Base-by-base conservation (phyloP, 2,113 vertebrate genomes). In the Chionodraco myersi region DNA sequence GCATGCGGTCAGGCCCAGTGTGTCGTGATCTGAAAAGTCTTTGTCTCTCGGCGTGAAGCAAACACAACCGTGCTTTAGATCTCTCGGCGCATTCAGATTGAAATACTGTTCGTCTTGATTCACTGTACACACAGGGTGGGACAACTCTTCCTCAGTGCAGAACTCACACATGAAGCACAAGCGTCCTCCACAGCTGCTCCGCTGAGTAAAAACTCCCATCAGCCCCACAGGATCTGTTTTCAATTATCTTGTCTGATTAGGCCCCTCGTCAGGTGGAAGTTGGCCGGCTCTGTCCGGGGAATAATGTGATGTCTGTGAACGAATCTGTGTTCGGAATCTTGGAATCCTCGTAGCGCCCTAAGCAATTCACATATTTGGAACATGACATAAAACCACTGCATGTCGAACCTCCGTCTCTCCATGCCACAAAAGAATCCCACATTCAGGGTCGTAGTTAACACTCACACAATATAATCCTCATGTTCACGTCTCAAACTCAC, bases 151-250 rank as follows among this genome's bases (percentile, higher is more conserved):
- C 36, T 53, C 54, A 13, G 36, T 10, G 34, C 51, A 41, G 14
- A 71, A 47, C 49, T 57, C 75, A 34, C n/a, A n/a, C 11, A 79
- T 51, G 49, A 86, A 89, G 78, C 74, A 77, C 74, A 86, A 75
- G 48, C 57, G 6, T 59, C 44, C 52, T 54, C 49, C 54, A 61
- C 30, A 58, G 11, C 64, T 45, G 47, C 36, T 52, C 64, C 34
- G 47, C 36, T 52, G 30, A 75, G 44, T 70, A 4, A 52, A 21
- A 63, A 21, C 53, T 36, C 45, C 52, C 41, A 41, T 26, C 18
- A 67, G 59, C 6, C 53, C 64, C 34, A 57, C 51, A 41, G n/a
- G 21, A 41, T 34, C 45, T 54, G 34, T 54, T 72, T 79, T 72
- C 52, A 65, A 5, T 61, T 44, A 49, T 57, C 36, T 9, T 47